Evolutionary conservation across 2,888 invertebrate species (phyloP), one percentile per base, ranked within the genome.

Genomic region (Megaustenia siamemsis): DNA sequence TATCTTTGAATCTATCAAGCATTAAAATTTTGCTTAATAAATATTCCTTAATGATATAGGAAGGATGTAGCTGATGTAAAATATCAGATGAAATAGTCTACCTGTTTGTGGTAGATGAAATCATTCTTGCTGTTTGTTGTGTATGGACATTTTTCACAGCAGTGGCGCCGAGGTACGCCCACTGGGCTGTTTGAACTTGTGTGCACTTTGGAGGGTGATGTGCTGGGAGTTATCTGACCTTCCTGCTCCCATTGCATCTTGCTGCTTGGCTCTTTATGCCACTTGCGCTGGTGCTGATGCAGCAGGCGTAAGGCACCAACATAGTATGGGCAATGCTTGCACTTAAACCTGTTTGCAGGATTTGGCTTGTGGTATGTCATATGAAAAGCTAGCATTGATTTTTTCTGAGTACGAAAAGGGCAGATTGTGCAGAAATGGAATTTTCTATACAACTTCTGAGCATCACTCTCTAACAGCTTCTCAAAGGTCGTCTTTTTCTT

Each of bases 61-160:
- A n/a, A n/a, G n/a, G n/a, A n/a, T n/a, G n/a, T n/a, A n/a, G n/a
- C n/a, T n/a, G n/a, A n/a, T n/a, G n/a, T n/a, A n/a, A n/a, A n/a
- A n/a, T n/a, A n/a, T n/a, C n/a, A n/a, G n/a, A n/a, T n/a, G n/a
- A n/a, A n/a, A n/a, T 32, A 10, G 0, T 53, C 35, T 56, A 85
- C 85, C 85, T 85, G 97, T 92, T 97, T 97, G 92, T 97, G 97
- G 92, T 97, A 97, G 92, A 96, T 95, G 94, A 96, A 97, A 93
- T 97, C 97, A 43, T 97, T 97, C 93, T 97, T 97, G 93, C 97
- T 97, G 92, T 97, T 97, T 63, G 97, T 97, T 88, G 96, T 96
- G 93, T 97, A 97, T 0, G 97, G 97, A 93, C 97, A 97, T 83
- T 96, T 96, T 8, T 95, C 95, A 92, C 97, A 98, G 92, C 96